Base-by-base conservation (phyloP, 2,113 vertebrate species). In the Australoheros scitulus region DNA sequence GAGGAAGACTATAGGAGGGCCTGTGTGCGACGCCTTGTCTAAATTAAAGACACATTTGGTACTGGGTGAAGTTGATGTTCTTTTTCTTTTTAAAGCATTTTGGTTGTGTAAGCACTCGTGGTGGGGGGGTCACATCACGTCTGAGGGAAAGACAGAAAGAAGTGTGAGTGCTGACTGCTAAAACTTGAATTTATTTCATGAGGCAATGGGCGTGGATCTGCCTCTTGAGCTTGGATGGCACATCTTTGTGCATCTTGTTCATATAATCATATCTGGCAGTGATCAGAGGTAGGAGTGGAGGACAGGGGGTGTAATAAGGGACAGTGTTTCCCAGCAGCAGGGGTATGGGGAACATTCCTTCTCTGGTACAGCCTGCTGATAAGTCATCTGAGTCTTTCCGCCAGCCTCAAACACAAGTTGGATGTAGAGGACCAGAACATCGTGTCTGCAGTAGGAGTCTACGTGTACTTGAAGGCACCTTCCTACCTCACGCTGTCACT, bases 41-140 rank as follows among this genome's bases (percentile, higher is more conserved):
- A 84, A 90, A 93, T 92, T 79, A 86, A 92, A 94, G 63, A 77
- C 90, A 91, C 83, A 86, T 92, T 90, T 76, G 11, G 43, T 77
- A 38, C 50, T 41, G 81, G 57, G 70, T 89, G 86, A 91, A 87
- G 77, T 38, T 22, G 18, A 22, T 59, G 34, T 76, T 55, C 55
- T 43, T 63, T 61, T 64, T 18, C 61, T 76, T 72, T 52, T n/a
- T 9, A 38, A 55, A 76, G 50, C 56, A 36, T 59, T 65, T 76
- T 24, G 22, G 65, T 90, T 92, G 77, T 81, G 75, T 81, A 91
- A 92, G 47, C n/a, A 29, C 34, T 76, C 4, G 2, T 56, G 43
- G 11, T 29, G 74, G 77, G 32, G 24, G 32, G 24, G 77, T 87
- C 81, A 52, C 47, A 75, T 77, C 61, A 58, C 26, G 36, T 77